Conservation (phyloP, 2,888 invertebrate species). For the Dicyrtomina minuta region DNA sequence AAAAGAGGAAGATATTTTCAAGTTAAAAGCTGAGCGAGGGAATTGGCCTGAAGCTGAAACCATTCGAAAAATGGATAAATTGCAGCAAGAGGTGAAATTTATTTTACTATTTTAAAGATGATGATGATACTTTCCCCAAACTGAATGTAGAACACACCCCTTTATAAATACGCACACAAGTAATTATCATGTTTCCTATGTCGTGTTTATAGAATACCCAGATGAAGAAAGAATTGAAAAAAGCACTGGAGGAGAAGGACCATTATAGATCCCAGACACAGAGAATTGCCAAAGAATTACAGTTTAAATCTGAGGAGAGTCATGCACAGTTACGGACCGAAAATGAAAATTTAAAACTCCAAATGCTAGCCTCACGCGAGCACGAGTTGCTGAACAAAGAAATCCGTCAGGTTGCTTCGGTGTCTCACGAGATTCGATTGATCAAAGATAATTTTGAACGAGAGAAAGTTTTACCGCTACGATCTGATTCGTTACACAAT, state of each 20-base stretch:
- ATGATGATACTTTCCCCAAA: too few relatives aligned
- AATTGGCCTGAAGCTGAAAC: constrained; percentile 20
- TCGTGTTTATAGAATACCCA: constrained; percentile 9
- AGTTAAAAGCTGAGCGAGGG: not conserved
- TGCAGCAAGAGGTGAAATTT: constrained; percentile 25
- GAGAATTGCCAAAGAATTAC: constrained; percentile 7
- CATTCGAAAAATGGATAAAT: constrained; percentile 2
- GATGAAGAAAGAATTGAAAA: constrained; percentile 5
- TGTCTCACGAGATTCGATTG: constrained; percentile 4
- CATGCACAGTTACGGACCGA: constrained; percentile 8
- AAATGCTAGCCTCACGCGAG: constrained; percentile 6
- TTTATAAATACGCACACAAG: not conserved
- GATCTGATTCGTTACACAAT: not conserved
- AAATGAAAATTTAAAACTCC: constrained; percentile 21
- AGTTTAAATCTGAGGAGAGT: not conserved
- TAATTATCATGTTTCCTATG: not conserved
- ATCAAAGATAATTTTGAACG: not conserved
- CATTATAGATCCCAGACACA: constrained; percentile 3
- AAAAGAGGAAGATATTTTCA: constrained; percentile 12
- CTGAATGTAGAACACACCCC: too few relatives aligned
- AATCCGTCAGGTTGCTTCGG: not conserved
- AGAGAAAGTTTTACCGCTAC: too few relatives aligned
- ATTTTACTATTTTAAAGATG: not conserved
- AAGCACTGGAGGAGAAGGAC: constrained; percentile 3
- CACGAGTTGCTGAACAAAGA: constrained; percentile 16